phyloP scores from a whole-genome alignment of 2,113 vertebrate species.

The Pheucticus melanocephalus region DNA sequence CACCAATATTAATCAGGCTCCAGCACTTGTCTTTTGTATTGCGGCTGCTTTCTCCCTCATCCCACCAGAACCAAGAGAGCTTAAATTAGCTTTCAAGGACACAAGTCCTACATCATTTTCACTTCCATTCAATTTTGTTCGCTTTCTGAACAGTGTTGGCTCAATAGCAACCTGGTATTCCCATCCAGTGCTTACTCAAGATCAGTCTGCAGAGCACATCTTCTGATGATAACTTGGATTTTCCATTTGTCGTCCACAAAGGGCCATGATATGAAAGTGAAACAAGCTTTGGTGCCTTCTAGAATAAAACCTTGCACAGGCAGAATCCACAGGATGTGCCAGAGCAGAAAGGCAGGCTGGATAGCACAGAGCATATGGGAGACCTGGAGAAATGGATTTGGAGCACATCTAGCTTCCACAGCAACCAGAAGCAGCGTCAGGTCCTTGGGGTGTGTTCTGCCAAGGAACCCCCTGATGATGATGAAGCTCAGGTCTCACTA shows the following conservation, averaged over 20 bases:
- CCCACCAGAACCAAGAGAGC: constrained; percentile 6
- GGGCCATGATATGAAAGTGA: background rate
- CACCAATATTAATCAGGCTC: background rate
- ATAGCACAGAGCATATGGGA: background rate
- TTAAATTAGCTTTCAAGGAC: constrained; percentile 61
- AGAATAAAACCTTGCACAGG: background rate
- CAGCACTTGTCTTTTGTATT: background rate
- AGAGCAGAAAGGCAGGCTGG: background rate
- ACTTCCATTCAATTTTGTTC: constrained; percentile 1
- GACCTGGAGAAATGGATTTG: background rate
- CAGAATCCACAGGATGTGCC: background rate
- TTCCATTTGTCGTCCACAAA: background rate
- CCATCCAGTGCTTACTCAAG: background rate
- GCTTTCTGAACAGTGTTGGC: background rate
- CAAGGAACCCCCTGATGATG: background rate
- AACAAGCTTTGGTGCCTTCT: background rate
- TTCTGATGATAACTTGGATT: background rate
- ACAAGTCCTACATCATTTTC: background rate
- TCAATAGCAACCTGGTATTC: background rate
- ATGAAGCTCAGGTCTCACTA: background rate
- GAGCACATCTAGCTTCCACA: background rate
- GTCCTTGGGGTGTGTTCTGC: background rate
- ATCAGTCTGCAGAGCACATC: background rate
- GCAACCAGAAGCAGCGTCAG: background rate
- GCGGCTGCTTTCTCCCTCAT: constrained; percentile 7